phyloP scores from a whole-genome alignment of 2,888 invertebrate species.

The Nymphalis c-album region DNA sequence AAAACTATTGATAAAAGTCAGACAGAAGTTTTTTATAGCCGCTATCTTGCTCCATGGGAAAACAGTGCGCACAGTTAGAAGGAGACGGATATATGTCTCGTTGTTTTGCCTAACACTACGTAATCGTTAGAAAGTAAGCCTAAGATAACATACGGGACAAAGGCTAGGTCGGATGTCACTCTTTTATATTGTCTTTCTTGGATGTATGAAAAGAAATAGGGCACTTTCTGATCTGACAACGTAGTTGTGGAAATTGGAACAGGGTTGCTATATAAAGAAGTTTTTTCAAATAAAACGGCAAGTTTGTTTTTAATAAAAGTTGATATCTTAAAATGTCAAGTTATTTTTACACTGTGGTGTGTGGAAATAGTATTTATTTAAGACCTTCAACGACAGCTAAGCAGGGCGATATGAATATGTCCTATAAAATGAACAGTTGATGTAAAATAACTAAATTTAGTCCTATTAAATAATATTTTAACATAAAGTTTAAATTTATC shows the following conservation, averaged over 20 bases:
- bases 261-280: conserved; percentile 13
- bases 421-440: too few relatives aligned
- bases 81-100: neutral
- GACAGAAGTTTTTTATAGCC: neutral
- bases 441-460: neutral
- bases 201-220: conserved; percentile 37
- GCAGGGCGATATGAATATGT: too few relatives aligned
- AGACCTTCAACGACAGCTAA: too few relatives aligned
- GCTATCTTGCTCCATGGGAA: neutral
- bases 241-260: conserved; percentile 28
- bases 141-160: conserved; percentile 16
- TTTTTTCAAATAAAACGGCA: neutral
- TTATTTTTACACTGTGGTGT: neutral
- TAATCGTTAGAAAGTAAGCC: conserved; percentile 9
- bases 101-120: neutral
- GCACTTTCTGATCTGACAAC: conserved; percentile 32
- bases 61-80: neutral
- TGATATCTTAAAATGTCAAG: neutral
- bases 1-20: too few relatives aligned
- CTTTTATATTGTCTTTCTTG: conserved; percentile 22
- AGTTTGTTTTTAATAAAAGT: conserved; percentile 3
- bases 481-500: neutral
- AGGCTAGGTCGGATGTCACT: conserved; percentile 24
- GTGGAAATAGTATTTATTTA: too few relatives aligned
- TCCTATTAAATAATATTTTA: neutral